phyloP scores from a whole-genome alignment of 2,888 invertebrate species.

The Lissonota sp. region DNA sequence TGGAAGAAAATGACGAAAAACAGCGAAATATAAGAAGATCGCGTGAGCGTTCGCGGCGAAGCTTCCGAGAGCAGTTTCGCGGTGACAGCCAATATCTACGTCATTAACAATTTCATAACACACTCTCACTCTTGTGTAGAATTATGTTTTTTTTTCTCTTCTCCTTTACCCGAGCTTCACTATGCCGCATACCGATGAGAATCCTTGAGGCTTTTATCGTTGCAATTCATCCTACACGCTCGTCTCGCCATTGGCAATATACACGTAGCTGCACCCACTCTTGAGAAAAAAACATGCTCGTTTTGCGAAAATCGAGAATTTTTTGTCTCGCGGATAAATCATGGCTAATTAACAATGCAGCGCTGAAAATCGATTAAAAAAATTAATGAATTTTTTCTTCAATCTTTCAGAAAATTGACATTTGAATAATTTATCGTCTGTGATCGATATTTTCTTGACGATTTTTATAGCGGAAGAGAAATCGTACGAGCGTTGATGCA shows the following conservation, averaged over 20 bases:
- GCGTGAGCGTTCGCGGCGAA: conserved; percentile 43
- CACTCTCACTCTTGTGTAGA: background rate
- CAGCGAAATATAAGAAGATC: conserved; percentile 37
- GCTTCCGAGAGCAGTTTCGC: conserved; percentile 55
- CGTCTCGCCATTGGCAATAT: conserved; percentile 2
- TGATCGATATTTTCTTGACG: no score
- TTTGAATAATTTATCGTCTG: no score
- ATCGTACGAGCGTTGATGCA: no score
- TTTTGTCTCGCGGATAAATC: conserved; percentile 2
- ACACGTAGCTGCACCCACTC: conserved; percentile 48
- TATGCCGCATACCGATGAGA: conserved; percentile 33
- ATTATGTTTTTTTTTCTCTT: background rate
- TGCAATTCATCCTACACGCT: conserved; percentile 56
- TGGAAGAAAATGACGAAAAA: conserved; percentile 32
- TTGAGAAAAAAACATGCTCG: background rate
- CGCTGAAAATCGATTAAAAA: background rate
- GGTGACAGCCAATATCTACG: conserved; percentile 32
- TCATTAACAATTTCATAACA: conserved; percentile 60
- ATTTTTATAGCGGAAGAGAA: no score
- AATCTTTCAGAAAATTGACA: no score
- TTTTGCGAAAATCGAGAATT: background rate
- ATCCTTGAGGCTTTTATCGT: conserved; percentile 55
- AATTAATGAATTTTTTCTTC: background rate
- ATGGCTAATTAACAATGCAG: conserved; percentile 4
- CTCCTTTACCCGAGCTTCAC: background rate